Evolutionary conservation across 1,140 invertebrate species (phyloP), one percentile per base, ranked within the genome.

Genomic region (Bombus huntii): DNA sequence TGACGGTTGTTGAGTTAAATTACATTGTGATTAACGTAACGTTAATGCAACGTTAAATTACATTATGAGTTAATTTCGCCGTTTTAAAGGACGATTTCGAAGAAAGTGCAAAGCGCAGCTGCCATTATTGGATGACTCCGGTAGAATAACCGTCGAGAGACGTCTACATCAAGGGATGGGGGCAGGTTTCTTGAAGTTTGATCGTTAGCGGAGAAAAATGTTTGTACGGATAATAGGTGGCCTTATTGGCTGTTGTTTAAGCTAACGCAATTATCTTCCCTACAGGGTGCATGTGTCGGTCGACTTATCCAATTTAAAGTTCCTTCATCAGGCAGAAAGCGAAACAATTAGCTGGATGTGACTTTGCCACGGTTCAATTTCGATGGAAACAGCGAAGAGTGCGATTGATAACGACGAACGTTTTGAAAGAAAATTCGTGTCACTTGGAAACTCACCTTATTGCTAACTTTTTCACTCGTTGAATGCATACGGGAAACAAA

Each of bases 261-360:
- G 70, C 53, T 81, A 81, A 73, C 44, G 70, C 68, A 73, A 81
- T 81, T 73, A 81, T 62, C 53, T 73, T 59, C n/a, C 18, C 37
- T 1, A 18, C 42, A 6, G 39, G 13, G 13, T 39, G 13, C 28
- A 39, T 28, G 28, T n/a, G 70, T 42, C 37, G 37, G 13, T 28
- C n/a, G 47, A 73, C 42, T 42, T 59, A 42, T 31, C 22, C 15
- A 59, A 59, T 53, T 57, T 39, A 59, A 79, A 79, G 42, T 68
- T 79, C 31, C 10, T 28, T n/a, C 37, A 31, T 22, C 15, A 12
- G n/a, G 28, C 13, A 18, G 12, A 1, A 22, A 28, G 68, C 57
- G 57, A 59, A 62, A 77, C 59, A 70, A 70, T 70, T 77, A 42
- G 37, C 15, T 31, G 3, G 28, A 15, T 47, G 1, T 3, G n/a